Conservation (phyloP, 1,140 invertebrate species). For the Bradysia coprophila region DNA sequence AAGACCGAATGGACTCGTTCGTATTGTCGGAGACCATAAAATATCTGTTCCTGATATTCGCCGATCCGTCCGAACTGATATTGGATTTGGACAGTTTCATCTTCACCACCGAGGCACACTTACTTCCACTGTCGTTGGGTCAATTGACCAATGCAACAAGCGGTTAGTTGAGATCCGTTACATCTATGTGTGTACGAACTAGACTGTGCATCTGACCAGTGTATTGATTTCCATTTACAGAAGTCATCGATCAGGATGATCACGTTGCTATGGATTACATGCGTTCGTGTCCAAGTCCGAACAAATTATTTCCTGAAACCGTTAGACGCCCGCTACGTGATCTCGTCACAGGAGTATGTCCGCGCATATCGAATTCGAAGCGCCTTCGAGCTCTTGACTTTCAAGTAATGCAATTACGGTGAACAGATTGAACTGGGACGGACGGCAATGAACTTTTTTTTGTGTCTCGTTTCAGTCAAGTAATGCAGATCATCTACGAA, state of each 20-base stretch:
- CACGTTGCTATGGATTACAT: slow-evolving; percentile 37
- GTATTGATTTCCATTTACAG: not conserved
- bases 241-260: not conserved
- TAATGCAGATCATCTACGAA: slow-evolving; percentile 76
- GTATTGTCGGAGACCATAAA: slow-evolving; percentile 96
- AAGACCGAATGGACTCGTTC: slow-evolving; percentile 96
- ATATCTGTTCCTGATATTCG: slow-evolving; percentile 88
- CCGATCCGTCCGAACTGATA: slow-evolving; percentile 69
- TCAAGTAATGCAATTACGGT: slow-evolving; percentile 23
- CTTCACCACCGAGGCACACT: slow-evolving; percentile 93
- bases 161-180: slow-evolving; percentile 9
- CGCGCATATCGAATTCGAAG: slow-evolving; percentile 33
- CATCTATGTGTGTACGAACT: not conserved
- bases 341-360: slow-evolving; percentile 67
- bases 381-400: slow-evolving; percentile 54
- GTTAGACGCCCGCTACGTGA: slow-evolving; percentile 62
- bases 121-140: slow-evolving; percentile 73
- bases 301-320: slow-evolving; percentile 61
- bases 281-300: slow-evolving; percentile 70
- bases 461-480: slow-evolving; percentile 26
- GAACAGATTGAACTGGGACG: not conserved
- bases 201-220: not conserved
- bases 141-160: slow-evolving; percentile 20
- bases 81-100: slow-evolving; percentile 92
- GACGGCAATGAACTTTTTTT: not conserved